Conservation (phyloP, 2,113 vertebrate species). For the Crotalus horridus region DNA sequence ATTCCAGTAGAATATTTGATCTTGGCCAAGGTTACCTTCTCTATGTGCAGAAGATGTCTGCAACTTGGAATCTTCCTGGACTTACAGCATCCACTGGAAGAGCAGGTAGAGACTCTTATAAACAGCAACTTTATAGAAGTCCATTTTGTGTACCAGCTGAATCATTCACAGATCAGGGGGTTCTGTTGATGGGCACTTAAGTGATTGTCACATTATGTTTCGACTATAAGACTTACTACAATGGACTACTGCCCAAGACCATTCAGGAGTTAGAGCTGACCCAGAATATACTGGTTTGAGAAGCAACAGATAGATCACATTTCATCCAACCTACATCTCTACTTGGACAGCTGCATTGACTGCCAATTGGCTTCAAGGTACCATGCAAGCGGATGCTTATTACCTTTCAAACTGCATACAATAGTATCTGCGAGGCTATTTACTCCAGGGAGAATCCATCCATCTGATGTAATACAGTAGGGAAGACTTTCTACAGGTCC, state of each 20-base stretch:
- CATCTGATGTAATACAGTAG: neutral
- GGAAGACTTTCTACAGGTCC: neutral
- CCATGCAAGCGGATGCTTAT: neutral
- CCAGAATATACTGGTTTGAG: neutral
- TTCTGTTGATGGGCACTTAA: neutral
- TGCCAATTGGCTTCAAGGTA: neutral
- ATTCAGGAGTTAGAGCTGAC: neutral
- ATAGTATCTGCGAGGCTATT: neutral
- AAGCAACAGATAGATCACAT: neutral
- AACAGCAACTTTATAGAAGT: neutral
- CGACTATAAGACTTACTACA: neutral
- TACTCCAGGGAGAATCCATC: neutral
- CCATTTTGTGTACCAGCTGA: neutral
- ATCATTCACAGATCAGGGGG: too few relatives aligned
- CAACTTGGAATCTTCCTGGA: neutral
- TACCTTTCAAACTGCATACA: neutral
- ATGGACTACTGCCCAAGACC: neutral
- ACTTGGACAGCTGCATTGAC: neutral
- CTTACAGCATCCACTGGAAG: neutral
- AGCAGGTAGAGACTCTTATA: neutral
- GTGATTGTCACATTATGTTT: neutral
- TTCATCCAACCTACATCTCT: neutral
- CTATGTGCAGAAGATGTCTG: neutral
- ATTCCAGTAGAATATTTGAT: neutral
- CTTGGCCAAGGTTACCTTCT: neutral